phyloP scores from a whole-genome alignment of 2,797 vertebrate species.

The Siniperca scherzeri region DNA sequence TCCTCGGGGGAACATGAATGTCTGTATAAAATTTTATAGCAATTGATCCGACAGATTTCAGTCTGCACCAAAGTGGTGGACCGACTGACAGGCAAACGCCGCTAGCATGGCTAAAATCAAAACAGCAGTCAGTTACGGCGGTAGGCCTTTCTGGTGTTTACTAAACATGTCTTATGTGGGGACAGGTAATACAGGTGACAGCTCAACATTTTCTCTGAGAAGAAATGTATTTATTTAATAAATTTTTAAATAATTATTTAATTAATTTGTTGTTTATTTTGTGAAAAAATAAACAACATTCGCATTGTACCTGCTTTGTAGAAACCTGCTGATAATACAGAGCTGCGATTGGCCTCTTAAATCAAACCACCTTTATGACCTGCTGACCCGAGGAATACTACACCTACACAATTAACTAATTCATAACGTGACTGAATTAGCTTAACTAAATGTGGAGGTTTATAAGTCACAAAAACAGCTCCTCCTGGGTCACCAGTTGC shows the following conservation, averaged over 20 bases:
- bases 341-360: too few species aligned
- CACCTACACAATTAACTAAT: neutral
- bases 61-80: neutral
- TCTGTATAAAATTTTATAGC: too few species aligned
- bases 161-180: constrained; percentile 1
- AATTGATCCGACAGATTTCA: neutral
- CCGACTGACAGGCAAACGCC: too few species aligned
- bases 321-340: too few species aligned
- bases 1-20: neutral
- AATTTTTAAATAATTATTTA: too few species aligned
- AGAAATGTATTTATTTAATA: neutral
- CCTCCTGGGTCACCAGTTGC: neutral
- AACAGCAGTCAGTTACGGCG: neutral
- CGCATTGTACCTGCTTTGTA: too few species aligned
- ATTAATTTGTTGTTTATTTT: too few species aligned
- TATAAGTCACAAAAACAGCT: too few species aligned
- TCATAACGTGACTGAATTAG: neutral
- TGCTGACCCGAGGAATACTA: too few species aligned
- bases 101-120: neutral
- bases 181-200: neutral
- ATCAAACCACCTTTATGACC: too few species aligned
- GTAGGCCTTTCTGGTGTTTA: constrained; percentile 5
- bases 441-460: neutral
- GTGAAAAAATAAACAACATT: too few species aligned
- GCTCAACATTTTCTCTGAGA: neutral